These are phyloP conservation scores for Oxystoma pomonae DNA, from an alignment of 2,888 invertebrate genomes.

Conservation along the genomic window DNA sequence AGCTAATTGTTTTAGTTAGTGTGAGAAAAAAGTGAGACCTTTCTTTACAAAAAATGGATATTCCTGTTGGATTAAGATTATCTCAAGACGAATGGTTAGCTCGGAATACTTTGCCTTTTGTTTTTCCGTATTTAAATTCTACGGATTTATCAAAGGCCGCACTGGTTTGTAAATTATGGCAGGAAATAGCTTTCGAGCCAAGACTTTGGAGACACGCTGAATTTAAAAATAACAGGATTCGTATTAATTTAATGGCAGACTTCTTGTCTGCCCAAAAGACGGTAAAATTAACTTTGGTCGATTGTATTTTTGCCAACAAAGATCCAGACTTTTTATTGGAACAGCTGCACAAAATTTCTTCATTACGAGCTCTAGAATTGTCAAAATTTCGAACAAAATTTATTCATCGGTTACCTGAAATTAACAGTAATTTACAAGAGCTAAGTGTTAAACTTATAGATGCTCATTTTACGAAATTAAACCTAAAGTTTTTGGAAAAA, in stretches of 20 bases:
- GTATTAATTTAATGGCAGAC: too few species aligned
- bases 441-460: neutral
- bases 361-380: neutral
- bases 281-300: too few species aligned
- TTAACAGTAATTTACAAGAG: neutral
- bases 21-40: too few species aligned
- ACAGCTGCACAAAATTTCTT: too few species aligned
- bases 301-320: neutral
- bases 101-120: too few species aligned
- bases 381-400: neutral
- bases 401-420: neutral
- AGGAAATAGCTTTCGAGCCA: neutral
- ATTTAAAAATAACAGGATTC: neutral
- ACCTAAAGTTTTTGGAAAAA: neutral
- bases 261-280: too few species aligned
- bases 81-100: too few species aligned
- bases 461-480: neutral
- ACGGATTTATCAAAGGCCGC: neutral
- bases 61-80: too few species aligned
- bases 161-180: neutral
- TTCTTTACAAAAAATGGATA: too few species aligned
- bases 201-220: neutral
- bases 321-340: too few species aligned
- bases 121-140: neutral
- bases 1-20: too few species aligned